Conservation (phyloP, 2,888 invertebrate genomes). For the Hymenopus coronatus region DNA sequence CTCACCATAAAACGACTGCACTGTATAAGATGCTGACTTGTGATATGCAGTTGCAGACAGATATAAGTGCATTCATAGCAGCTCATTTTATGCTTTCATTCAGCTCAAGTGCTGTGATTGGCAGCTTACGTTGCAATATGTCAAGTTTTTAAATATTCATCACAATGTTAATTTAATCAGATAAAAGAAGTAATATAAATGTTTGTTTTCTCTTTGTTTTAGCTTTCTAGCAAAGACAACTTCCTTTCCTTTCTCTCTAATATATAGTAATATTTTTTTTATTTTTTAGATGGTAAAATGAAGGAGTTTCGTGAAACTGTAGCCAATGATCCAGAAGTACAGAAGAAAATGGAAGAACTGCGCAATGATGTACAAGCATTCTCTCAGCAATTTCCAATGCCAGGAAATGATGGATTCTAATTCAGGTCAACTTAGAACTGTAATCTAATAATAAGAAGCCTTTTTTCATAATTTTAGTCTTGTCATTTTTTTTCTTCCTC, state of each 20-base stretch:
- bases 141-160: too few relatives aligned
- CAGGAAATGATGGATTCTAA: slow-evolving; percentile 52
- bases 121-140: too few relatives aligned
- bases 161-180: too few relatives aligned
- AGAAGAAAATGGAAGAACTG: slow-evolving; percentile 43
- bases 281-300: slow-evolving; percentile 40
- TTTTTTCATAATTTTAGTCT: neutral
- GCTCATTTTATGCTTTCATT: too few relatives aligned
- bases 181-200: too few relatives aligned
- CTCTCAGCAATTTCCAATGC: slow-evolving; percentile 52
- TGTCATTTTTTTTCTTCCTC: neutral
- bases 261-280: neutral
- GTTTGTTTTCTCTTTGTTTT: too few relatives aligned
- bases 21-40: too few relatives aligned
- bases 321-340: slow-evolving; percentile 43
- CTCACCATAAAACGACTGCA: too few relatives aligned
- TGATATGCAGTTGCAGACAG: too few relatives aligned
- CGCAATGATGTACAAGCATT: slow-evolving; percentile 49
- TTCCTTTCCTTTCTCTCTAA: neutral
- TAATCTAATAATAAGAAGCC: neutral
- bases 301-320: slow-evolving; percentile 52
- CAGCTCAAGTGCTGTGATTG: too few relatives aligned
- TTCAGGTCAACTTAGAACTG: neutral
- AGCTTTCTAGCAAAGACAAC: neutral
- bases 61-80: too few relatives aligned